Base-by-base conservation (phyloP, 2,888 invertebrate species). In the Lomographa bimaculata region DNA sequence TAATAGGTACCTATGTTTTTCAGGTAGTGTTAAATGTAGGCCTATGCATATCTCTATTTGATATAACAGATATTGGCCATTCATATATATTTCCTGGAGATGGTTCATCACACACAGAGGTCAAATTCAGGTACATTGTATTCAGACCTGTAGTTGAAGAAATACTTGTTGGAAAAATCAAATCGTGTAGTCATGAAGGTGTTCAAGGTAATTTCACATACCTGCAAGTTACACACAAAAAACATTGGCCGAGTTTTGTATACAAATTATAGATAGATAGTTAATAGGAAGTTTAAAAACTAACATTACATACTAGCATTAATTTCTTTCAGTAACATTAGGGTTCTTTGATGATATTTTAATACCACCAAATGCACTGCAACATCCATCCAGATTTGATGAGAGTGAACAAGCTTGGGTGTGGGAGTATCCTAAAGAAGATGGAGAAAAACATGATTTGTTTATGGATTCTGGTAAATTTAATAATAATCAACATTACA, bases 271-370 rank as follows among this genome's bases (percentile, higher is more conserved):
- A n/a, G n/a, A n/a, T n/a, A n/a, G n/a, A n/a, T n/a, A n/a, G n/a
- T n/a, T n/a, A n/a, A n/a, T n/a, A n/a, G n/a, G n/a, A n/a, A n/a
- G n/a, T n/a, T n/a, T n/a, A n/a, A n/a, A n/a, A n/a, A n/a, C n/a
- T n/a, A n/a, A n/a, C n/a, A n/a, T n/a, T n/a, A n/a, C n/a, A n/a
- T n/a, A n/a, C n/a, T n/a, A n/a, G n/a, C n/a, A 6, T 12, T 23
- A 6, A 36, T 21, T 51, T 37, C 39, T 91, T 91, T 43, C 82
- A 96, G 97, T 98, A 1, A 96, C 97, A 1, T 79, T 99, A 57
- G 98, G 97, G 34, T 99, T 99, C 85, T 99, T 98, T 76, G 98
- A 98, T 84, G 99, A 99, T 71, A 97, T 99, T 49, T 82, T 98
- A 36, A 96, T 99, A 66, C 97, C 98, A 14, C 94, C 97, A 0